These are phyloP conservation scores for Cromileptes altivelis DNA, from an alignment of 2,113 vertebrate genomes.

Conservation along the genomic window DNA sequence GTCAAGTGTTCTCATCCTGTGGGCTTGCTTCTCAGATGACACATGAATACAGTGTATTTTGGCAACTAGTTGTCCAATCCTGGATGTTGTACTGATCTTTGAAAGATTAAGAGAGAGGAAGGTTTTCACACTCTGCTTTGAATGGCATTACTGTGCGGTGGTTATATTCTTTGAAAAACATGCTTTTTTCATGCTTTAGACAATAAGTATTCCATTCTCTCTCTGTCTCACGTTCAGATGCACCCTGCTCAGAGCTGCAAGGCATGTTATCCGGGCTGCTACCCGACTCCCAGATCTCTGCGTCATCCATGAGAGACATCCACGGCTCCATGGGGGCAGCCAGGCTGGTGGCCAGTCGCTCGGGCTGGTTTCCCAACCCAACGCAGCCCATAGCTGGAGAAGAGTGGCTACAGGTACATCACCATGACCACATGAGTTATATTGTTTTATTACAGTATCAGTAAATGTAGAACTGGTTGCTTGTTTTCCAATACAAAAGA, in stretches of 20 bases:
- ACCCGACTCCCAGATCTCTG: conserved; percentile 93
- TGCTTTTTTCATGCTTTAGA: background rate
- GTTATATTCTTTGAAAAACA: background rate
- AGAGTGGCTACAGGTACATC: conserved; percentile 92
- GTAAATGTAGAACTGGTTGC: too few relatives aligned
- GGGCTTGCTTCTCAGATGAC: too few relatives aligned
- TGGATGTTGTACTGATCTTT: background rate
- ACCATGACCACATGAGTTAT: background rate
- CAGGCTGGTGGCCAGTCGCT: conserved; percentile 94
- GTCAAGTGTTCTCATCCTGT: too few relatives aligned
- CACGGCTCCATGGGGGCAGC: conserved; percentile 93
- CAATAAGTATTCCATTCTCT: background rate
- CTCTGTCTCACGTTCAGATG: conserved; percentile 85
- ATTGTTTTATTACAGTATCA: background rate
- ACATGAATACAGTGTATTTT: background rate
- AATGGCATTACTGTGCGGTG: background rate
- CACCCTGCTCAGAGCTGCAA: conserved; percentile 94
- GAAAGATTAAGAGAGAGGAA: background rate
- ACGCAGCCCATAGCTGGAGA: conserved; percentile 92
- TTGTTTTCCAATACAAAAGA: background rate
- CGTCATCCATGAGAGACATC: conserved; percentile 94
- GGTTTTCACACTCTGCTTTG: background rate
- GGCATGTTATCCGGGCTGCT: conserved; percentile 97
- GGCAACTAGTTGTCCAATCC: background rate
- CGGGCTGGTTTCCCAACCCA: conserved; percentile 94